Percentiles rank a stretch among this genome's conserved stretches.
These are phyloP conservation scores for Heliopora coerulea DNA, from an alignment of 92 coral and sea anemone genomes.

Conservation along the genomic window DNA sequence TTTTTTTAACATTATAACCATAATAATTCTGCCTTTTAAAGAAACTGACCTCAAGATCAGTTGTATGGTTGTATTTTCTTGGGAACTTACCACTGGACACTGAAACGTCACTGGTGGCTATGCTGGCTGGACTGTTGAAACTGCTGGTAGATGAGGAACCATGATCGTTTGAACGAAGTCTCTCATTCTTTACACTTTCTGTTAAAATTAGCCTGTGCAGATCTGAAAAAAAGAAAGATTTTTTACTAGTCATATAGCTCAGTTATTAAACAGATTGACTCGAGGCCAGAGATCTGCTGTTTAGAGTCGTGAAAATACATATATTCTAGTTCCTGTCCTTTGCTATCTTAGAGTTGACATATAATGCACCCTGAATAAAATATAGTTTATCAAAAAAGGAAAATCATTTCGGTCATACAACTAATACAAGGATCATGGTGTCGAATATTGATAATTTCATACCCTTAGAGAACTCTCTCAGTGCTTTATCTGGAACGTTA, in stretches of 20 bases:
- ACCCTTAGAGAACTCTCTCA: conserved; percentile 84
- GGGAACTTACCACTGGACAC: conserved; percentile 2
- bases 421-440: too few species aligned
- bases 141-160: conserved; percentile 9
- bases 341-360: too few species aligned
- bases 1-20: too few species aligned
- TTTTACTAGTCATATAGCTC: too few species aligned
- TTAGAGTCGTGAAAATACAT: too few species aligned
- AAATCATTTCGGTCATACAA: too few species aligned
- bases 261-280: too few species aligned
- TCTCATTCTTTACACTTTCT: not conserved
- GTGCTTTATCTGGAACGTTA: conserved; percentile 78
- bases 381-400: too few species aligned
- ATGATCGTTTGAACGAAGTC: not conserved
- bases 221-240: conserved; percentile 5
- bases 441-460: not conserved
- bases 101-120: not conserved
- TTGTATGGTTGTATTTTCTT: not conserved
- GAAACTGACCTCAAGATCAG: not conserved
- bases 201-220: conserved; percentile 20
- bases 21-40: too few species aligned
- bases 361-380: too few species aligned
- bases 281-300: too few species aligned
- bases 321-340: too few species aligned
- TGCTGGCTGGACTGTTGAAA: conserved; percentile 6